Percentiles rank a stretch among this genome's conserved stretches.
Evolutionary conservation across 2,797 vertebrate genomes (phyloP).

Genomic region (Chiropotes sagulatus): DNA sequence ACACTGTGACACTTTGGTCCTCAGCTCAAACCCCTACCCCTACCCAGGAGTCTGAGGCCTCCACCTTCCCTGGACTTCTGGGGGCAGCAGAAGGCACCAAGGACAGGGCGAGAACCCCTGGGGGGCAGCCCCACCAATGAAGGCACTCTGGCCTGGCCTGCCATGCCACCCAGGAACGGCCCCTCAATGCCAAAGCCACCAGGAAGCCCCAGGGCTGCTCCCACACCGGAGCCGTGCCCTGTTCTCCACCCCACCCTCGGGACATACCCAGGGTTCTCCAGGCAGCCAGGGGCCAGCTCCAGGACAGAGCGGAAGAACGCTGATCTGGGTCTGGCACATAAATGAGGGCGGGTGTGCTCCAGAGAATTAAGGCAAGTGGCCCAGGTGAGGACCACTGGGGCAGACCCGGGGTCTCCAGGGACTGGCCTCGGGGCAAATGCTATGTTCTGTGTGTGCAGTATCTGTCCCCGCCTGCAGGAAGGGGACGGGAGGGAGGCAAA

Average conservation of each 20-base stretch:
- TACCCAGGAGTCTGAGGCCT: neutral
- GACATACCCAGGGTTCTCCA: neutral
- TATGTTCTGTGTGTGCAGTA: neutral
- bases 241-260: neutral
- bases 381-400: neutral
- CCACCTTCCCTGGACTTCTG: neutral
- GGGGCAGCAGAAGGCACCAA: neutral
- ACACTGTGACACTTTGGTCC: neutral
- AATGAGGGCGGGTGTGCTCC: neutral
- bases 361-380: conserved; percentile 65
- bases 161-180: neutral
- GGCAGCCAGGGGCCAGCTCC: neutral
- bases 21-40: neutral
- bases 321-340: neutral
- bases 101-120: neutral
- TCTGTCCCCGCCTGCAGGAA: neutral
- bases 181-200: neutral
- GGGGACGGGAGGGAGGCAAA: neutral
- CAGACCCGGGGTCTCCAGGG: neutral
- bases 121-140: neutral
- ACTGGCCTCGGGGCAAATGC: neutral
- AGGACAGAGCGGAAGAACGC: neutral
- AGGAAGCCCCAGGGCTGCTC: neutral
- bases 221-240: neutral
- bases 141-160: neutral